Base-by-base conservation (phyloP, 2,888 invertebrate genomes). In the Neuroscelio doddi region DNA sequence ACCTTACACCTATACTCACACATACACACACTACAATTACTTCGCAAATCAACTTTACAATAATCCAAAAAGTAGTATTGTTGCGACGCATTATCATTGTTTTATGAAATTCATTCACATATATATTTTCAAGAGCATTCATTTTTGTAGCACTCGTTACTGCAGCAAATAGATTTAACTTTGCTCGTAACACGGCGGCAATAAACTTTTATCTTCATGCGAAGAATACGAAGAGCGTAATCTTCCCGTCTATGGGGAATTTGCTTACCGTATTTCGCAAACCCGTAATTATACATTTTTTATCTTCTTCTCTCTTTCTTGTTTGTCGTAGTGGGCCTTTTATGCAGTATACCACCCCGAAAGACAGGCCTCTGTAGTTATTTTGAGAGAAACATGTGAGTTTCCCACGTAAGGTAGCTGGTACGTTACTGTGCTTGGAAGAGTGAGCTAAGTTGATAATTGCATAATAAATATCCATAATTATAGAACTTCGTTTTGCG, bases 391-490 rank as follows among this genome's bases (percentile, higher is more conserved):
- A 7, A 26, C 26, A 26, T 26, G 26, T 8, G 8, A 26, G 26
- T 26, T 26, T 26, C 8, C 8, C 8, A 4, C 8, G 26, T 4
- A 26, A 26, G 8, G 8, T 26, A 26, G 26, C 21, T 49, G 27
- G 32, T 38, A 7, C 7, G 29, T 29, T 10, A 38, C 14, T n/a
- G 17, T 39, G 21, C 16, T 24, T 47, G 38, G 26, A 41, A 38
- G 12, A 39, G 9, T 38, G 27, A 17, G 27, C 15, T 26, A 59
- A 59, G 53, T 66, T 62, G 46, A 50, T 68, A 69, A 70, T 66
- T 66, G 62, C 59, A 64, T 68, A 62, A 70, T 68, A 66, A 70
- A 68, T 70, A 68, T 68, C 62, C 68, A 53, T 68, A 70, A 70
- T 70, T 70, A 67, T 39, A 59, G 58, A 69, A 70, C 56, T 64